Conservation (phyloP, 2,113 vertebrate species). For the Anhinga anhinga region DNA sequence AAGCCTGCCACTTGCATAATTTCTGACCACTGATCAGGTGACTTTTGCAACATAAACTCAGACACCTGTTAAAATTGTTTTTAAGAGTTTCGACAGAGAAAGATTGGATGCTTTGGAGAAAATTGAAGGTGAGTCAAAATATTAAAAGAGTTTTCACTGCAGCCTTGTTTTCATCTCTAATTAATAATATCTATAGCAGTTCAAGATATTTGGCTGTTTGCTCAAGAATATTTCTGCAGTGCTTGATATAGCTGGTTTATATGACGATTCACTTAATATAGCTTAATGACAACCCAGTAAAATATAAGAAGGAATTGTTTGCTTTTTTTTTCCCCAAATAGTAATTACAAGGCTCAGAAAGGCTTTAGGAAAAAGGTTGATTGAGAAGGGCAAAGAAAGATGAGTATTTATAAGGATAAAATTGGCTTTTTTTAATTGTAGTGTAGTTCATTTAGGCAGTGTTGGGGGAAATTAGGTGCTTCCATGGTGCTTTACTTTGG, state of each 20-base stretch:
- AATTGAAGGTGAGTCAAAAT: conserved; percentile 37
- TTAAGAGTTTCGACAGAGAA: background rate
- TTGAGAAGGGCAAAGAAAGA: background rate
- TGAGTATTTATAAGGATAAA: background rate
- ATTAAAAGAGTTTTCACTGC: conserved; percentile 47
- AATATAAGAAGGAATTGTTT: background rate
- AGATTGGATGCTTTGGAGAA: conserved; percentile 1
- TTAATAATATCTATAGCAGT: conserved; percentile 56
- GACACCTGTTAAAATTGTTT: background rate
- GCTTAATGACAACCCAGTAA: background rate
- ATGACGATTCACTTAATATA: background rate
- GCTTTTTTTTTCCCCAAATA: background rate
- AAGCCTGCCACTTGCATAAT: background rate
- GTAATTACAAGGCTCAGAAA: background rate
- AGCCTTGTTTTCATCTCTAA: conserved; percentile 50
- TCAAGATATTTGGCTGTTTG: conserved; percentile 13
- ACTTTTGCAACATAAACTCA: background rate
- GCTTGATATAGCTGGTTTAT: conserved; percentile 9
- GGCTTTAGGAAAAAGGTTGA: background rate
- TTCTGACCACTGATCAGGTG: background rate
- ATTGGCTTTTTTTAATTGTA: background rate
- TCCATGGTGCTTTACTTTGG: background rate
- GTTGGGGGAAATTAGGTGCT: background rate
- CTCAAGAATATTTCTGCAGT: conserved; percentile 35
- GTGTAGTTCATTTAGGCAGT: background rate